Percentiles rank a stretch among this genome's conserved stretches.
Conservation (phyloP, 1,140 invertebrate genomes). For the Littorina saxatilis region DNA sequence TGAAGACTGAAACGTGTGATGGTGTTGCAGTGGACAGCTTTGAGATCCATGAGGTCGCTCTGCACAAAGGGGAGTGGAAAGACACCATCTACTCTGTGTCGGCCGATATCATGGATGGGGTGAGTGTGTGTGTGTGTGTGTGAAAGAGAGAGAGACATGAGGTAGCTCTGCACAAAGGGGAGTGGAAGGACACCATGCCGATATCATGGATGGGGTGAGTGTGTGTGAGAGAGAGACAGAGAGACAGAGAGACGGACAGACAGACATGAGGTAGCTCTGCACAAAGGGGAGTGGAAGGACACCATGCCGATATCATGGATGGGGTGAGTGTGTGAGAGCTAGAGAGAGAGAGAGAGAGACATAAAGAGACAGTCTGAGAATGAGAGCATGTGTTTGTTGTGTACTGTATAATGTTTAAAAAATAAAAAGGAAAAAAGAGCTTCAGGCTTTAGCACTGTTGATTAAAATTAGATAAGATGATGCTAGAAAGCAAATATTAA, state of each 20-base stretch:
- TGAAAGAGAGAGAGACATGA: conserved; percentile 60
- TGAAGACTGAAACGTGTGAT: too few relatives aligned
- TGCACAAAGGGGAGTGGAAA: conserved; percentile 54
- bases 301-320: conserved; percentile 55
- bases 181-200: conserved; percentile 53
- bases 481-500: too few relatives aligned
- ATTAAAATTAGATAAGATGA: too few relatives aligned
- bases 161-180: conserved; percentile 50
- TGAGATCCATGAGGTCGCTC: conserved; percentile 55
- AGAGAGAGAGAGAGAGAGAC: too few relatives aligned
- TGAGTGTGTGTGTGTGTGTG: conserved; percentile 31
- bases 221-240: too few relatives aligned
- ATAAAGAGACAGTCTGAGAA: too few relatives aligned
- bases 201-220: conserved; percentile 59
- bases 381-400: too few relatives aligned
- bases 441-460: too few relatives aligned
- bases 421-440: too few relatives aligned
- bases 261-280: conserved; percentile 55
- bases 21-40: conserved; percentile 51
- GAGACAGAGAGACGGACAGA: too few relatives aligned
- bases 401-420: too few relatives aligned
- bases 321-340: conserved; percentile 52
- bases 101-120: conserved; percentile 57
- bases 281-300: conserved; percentile 54
- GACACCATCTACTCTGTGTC: conserved; percentile 50